Evolutionary conservation across 2,113 vertebrate species (phyloP), one percentile per base, ranked within the genome.

Genomic region (Callithrix jacchus): DNA sequence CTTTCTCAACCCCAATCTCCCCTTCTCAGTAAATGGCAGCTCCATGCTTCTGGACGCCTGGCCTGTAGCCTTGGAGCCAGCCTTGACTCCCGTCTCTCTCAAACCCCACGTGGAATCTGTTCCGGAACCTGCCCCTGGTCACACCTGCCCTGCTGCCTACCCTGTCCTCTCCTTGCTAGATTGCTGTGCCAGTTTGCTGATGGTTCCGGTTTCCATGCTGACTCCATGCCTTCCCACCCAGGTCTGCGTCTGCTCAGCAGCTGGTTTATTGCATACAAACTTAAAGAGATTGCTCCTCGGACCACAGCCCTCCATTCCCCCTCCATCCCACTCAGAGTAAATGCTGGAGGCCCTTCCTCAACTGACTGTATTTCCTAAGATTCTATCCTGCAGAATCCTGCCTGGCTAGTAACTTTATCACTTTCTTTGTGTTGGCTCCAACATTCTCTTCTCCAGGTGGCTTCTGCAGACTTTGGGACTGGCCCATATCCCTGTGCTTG

Each of bases 1-100:
- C 1, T 5, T 0, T 7, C 27, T 89, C 56, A 16, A 0, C 35
- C 12, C 61, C 12, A 0, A 8, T 37, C 40, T 76, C 23, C 23
- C 23, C 9, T 1, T 70, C 49, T 64, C 14, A 27, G 21, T 66
- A 32, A 66, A 35, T 32, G 42, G 27, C 30, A 25, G 5, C 20
- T 66, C 16, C 45, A 6, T 74, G 49, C 71, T 68, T 92, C 66
- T 49, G 5, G 25, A 8, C 8, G 6, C 32, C 4, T 47, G 25
- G 1, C 21, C n/a, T 1, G 0, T 16, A 32, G 25, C 10, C 30
- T 42, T 2, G 8, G 45, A 35, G 40, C 68, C 47, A 71, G 35
- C 27, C 56, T 83, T 71, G 56, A 74, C 12, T 23, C 30, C 17
- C 7, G 1, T 81, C 12, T 54, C 71, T 52, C 20, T 58, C 17